phyloP scores from a whole-genome alignment of 2,797 vertebrate genomes.

The Borostomias antarcticus region DNA sequence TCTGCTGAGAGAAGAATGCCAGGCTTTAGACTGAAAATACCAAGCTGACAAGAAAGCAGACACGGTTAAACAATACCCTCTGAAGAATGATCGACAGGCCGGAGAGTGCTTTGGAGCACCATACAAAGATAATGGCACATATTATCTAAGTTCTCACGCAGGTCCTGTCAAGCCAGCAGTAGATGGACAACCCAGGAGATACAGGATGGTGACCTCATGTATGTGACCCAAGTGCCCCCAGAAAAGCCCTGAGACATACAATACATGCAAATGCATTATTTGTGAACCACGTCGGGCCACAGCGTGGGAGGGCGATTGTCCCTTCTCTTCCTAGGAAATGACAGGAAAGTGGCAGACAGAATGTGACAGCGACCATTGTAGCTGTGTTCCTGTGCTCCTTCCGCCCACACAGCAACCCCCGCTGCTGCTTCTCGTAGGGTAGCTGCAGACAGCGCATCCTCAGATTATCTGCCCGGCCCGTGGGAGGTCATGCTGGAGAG shows the following conservation, averaged over 20 bases:
- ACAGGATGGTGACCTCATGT: conserved; percentile 51
- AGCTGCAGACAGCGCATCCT: conserved; percentile 42
- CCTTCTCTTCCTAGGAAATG: conserved; percentile 65
- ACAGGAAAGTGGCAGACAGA: conserved; percentile 59
- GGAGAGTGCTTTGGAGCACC: not conserved
- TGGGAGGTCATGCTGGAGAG: conserved; percentile 28
- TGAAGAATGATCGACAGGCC: not conserved
- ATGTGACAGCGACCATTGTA: conserved; percentile 75
- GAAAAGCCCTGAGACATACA: conserved; percentile 26
- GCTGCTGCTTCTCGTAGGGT: conserved; percentile 47
- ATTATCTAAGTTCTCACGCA: conserved; percentile 46
- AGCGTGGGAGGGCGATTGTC: conserved; percentile 69
- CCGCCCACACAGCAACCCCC: conserved; percentile 56
- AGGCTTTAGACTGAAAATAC: conserved; percentile 10
- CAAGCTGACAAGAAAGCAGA: no score
- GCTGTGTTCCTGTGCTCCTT: conserved; percentile 65
- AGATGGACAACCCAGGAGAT: conserved; percentile 56
- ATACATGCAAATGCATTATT: conserved; percentile 64
- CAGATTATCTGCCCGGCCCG: conserved; percentile 54
- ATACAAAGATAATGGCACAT: not conserved
- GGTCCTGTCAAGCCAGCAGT: conserved; percentile 50
- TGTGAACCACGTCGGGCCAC: conserved; percentile 63
- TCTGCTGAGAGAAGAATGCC: conserved; percentile 1
- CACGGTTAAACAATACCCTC: not conserved
- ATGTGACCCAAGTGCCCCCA: conserved; percentile 47